phyloP scores from a whole-genome alignment of 2,888 invertebrate species.

The Apomyelois bistriatella region DNA sequence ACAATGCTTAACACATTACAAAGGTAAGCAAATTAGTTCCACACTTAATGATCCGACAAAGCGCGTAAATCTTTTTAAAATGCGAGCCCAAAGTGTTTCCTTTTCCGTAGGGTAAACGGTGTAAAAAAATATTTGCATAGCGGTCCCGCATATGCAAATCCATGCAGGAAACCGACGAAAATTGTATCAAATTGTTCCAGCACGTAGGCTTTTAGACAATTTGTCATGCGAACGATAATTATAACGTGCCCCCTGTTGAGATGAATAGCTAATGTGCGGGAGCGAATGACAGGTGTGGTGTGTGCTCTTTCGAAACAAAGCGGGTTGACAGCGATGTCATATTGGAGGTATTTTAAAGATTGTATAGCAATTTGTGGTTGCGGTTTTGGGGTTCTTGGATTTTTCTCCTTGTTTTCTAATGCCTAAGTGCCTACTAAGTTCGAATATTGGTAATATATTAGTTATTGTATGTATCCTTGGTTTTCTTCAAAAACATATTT shows the following conservation, averaged over 20 bases:
- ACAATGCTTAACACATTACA: slow-evolving; percentile 77
- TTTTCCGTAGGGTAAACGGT: slow-evolving; percentile 61
- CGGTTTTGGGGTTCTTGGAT: too few species aligned
- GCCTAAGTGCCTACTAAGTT: too few species aligned
- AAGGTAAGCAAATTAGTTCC: slow-evolving; percentile 80
- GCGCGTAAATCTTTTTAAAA: slow-evolving; percentile 80
- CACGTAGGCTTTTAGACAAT: slow-evolving; percentile 72
- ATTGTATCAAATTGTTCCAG: slow-evolving; percentile 78
- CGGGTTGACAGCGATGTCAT: background rate
- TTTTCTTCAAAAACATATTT: too few species aligned
- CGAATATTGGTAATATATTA: too few species aligned
- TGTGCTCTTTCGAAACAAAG: slow-evolving; percentile 1
- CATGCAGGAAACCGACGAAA: slow-evolving; percentile 69
- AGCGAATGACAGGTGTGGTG: slow-evolving; percentile 15
- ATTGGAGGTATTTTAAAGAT: background rate
- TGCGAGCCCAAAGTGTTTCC: slow-evolving; percentile 69
- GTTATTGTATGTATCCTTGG: too few species aligned
- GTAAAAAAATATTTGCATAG: slow-evolving; percentile 78
- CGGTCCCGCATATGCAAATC: slow-evolving; percentile 75
- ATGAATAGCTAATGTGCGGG: slow-evolving; percentile 41
- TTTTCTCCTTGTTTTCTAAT: too few species aligned
- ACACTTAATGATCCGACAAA: slow-evolving; percentile 79
- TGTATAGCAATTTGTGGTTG: too few species aligned
- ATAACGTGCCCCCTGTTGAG: slow-evolving; percentile 54
- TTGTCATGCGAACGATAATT: slow-evolving; percentile 77